Conservation (phyloP, 2,113 vertebrate genomes). For the Ondatra zibethicus region DNA sequence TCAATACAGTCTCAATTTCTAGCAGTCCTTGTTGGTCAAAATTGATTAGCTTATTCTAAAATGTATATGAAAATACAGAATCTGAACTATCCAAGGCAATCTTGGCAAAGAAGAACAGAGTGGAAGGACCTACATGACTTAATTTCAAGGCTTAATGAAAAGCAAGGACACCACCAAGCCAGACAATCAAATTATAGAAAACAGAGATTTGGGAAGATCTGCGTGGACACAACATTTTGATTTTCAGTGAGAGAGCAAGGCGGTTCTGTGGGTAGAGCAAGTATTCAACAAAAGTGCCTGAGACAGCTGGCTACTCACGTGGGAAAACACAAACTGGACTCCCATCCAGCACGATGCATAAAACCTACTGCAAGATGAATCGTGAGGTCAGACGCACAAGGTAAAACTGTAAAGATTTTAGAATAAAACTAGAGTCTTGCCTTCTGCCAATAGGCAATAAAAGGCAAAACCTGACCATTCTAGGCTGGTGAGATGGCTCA, state of each 20-base stretch:
- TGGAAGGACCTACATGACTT: not conserved
- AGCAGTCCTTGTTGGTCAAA: not conserved
- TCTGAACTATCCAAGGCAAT: not conserved
- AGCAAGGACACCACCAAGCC: not conserved
- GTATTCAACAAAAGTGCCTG: not conserved
- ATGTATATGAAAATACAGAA: not conserved
- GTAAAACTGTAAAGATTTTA: not conserved
- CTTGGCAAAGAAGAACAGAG: not conserved
- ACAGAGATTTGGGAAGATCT: not conserved
- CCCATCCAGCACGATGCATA: not conserved
- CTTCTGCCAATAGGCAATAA: not conserved
- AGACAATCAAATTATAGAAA: not conserved
- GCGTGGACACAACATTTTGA: not conserved
- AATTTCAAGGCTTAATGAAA: not conserved
- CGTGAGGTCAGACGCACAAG: not conserved
- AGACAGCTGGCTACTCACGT: not conserved
- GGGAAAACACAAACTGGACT: not conserved
- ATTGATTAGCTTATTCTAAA: not conserved
- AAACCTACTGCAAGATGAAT: slow-evolving; percentile 1
- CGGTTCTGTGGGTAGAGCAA: not conserved
- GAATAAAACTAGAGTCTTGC: slow-evolving; percentile 4
- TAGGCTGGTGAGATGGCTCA: not conserved
- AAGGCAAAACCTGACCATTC: not conserved
- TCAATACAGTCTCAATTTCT: not conserved
- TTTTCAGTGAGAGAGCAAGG: not conserved